Conservation (phyloP, 1,140 invertebrate genomes). For the Scaptomyza graminum region DNA sequence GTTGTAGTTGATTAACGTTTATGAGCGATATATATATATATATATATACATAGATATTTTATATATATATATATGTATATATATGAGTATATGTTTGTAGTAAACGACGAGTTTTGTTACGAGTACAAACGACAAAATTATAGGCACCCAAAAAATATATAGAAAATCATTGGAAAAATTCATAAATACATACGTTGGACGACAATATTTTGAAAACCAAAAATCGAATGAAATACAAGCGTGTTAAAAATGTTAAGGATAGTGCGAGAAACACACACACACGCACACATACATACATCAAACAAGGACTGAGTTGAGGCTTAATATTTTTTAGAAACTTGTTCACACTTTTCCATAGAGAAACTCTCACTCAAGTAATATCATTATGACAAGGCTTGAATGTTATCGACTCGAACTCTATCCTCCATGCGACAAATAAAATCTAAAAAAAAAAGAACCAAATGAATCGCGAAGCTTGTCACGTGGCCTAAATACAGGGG, state of each 20-base stretch:
- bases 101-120: conserved; percentile 7
- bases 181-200: conserved; percentile 53
- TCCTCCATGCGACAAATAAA: conserved; percentile 1
- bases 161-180: conserved; percentile 67
- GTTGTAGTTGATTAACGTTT: conserved; percentile 61
- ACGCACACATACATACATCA: background rate
- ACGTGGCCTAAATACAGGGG: conserved; percentile 6
- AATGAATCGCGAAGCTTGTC: background rate
- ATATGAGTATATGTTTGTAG: conserved; percentile 10
- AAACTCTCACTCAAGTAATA: no score
- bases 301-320: no score
- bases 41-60: conserved; percentile 10
- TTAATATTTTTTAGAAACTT: no score
- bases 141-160: conserved; percentile 69
- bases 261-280: background rate
- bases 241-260: conserved; percentile 3
- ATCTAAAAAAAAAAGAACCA: background rate
- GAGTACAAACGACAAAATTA: conserved; percentile 53
- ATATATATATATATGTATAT: conserved; percentile 7
- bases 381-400: no score
- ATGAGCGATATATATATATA: conserved; percentile 44
- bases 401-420: background rate
- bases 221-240: background rate
- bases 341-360: no score
- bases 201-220: conserved; percentile 6